Evolutionary conservation across 2,113 vertebrate genomes (phyloP).

Genomic region (Mobula birostris): DNA sequence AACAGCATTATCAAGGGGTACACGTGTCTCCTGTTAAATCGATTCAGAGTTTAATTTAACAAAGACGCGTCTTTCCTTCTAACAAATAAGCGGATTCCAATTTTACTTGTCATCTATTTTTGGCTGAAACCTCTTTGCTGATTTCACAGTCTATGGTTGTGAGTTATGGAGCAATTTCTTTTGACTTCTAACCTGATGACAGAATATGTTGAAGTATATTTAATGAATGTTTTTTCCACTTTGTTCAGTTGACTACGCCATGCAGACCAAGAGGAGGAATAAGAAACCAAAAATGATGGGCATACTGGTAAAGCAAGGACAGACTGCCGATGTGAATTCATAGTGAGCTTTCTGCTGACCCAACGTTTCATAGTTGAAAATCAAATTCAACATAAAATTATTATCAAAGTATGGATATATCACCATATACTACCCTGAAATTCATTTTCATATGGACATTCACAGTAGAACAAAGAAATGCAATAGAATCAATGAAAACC

Average conservation of each 20-base stretch:
- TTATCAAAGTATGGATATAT: too few relatives aligned
- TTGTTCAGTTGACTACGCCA: not conserved
- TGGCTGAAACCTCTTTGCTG: not conserved
- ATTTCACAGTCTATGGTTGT: not conserved
- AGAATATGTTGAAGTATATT: not conserved
- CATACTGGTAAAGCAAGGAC: not conserved
- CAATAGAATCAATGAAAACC: too few relatives aligned
- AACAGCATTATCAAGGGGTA: not conserved
- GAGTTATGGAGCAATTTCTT: not conserved
- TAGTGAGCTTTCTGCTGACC: not conserved
- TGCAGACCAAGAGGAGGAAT: not conserved
- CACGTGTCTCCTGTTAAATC: not conserved
- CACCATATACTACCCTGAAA: too few relatives aligned
- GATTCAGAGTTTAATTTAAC: slow-evolving; percentile 7
- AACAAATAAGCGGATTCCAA: not conserved
- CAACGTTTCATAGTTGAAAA: too few relatives aligned
- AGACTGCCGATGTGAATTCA: not conserved
- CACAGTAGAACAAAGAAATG: too few relatives aligned
- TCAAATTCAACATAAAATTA: too few relatives aligned
- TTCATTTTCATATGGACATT: too few relatives aligned
- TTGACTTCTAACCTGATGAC: slow-evolving; percentile 6
- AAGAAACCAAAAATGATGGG: not conserved
- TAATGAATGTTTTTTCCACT: not conserved
- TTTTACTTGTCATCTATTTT: slow-evolving; percentile 10
- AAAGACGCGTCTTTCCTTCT: not conserved